These are phyloP conservation scores for Lepidurus couesii DNA, from an alignment of 1,140 invertebrate genomes.

Conservation along the genomic window DNA sequence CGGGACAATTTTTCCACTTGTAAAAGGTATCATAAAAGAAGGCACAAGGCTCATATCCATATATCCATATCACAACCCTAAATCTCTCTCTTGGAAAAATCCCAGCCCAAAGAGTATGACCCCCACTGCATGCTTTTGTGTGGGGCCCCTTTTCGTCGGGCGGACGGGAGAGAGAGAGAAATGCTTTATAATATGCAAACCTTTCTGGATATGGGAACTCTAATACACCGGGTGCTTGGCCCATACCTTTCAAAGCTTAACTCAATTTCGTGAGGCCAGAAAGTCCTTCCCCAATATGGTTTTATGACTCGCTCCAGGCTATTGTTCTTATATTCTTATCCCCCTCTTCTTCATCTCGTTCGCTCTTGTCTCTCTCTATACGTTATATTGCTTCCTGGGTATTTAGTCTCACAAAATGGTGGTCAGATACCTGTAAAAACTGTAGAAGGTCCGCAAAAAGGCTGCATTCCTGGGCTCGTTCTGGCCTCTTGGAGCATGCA, in stretches of 20 bases:
- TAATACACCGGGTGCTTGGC: not conserved
- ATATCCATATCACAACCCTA: constrained; percentile 20
- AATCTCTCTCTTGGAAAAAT: not conserved
- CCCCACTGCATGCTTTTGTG: not conserved
- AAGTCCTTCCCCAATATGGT: constrained; percentile 19
- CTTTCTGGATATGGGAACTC: not conserved
- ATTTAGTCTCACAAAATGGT: constrained; percentile 18
- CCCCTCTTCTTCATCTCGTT: not conserved
- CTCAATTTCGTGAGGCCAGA: constrained; percentile 1
- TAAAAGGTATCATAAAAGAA: constrained; percentile 17
- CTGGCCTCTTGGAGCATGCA: not conserved
- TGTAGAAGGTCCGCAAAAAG: not conserved
- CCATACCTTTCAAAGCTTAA: constrained; percentile 1
- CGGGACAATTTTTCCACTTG: not conserved
- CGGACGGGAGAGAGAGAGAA: not conserved
- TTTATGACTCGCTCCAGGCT: not conserved
- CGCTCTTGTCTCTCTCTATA: not conserved
- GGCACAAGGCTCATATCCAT: constrained; percentile 1
- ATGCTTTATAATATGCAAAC: not conserved
- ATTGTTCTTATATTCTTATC: constrained; percentile 12
- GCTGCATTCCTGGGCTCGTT: not conserved
- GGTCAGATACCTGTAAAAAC: constrained; percentile 11
- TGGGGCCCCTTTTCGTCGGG: not conserved
- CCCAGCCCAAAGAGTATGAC: not conserved
- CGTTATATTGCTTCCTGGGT: constrained; percentile 10